Percentiles rank a stretch among this genome's conserved stretches.
phyloP scores from a whole-genome alignment of 2,113 vertebrate genomes.

The Pseudorasbora parva region DNA sequence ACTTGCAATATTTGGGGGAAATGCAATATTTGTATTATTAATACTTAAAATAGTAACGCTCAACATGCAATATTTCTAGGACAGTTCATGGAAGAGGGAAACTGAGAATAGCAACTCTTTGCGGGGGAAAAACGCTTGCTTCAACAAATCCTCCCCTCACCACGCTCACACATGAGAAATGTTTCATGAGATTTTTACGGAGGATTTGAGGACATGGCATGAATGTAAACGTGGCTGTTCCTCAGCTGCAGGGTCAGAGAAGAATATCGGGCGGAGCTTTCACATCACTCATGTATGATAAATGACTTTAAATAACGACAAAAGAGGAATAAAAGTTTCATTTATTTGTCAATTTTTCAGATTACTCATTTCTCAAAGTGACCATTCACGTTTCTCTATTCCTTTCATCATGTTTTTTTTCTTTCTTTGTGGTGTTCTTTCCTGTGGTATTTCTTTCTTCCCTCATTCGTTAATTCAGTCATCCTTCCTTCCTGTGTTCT shows the following conservation, averaged over 20 bases:
- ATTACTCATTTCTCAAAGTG: slow-evolving; percentile 4
- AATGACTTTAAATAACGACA: background rate
- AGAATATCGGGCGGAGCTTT: background rate
- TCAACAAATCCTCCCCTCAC: slow-evolving; percentile 27
- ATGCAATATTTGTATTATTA: slow-evolving; percentile 15
- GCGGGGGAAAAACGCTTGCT: slow-evolving; percentile 6
- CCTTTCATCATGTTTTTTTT: background rate
- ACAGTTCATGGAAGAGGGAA: background rate
- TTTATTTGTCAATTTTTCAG: too few relatives aligned
- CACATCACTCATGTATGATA: background rate
- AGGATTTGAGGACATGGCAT: slow-evolving; percentile 18
- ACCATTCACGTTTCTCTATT: background rate
- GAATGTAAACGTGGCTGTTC: background rate
- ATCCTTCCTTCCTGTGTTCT: background rate
- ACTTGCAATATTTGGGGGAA: background rate
- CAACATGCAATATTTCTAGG: background rate
- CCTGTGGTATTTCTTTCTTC: background rate
- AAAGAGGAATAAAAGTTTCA: too few relatives aligned
- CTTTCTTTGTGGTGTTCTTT: background rate
- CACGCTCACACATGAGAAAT: slow-evolving; percentile 24
- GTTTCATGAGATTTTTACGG: slow-evolving; percentile 29
- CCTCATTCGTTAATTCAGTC: background rate
- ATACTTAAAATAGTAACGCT: background rate
- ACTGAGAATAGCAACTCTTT: background rate
- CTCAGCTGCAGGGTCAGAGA: background rate